Evolutionary conservation across 1,140 invertebrate species (phyloP).

Genomic region (Araneus ventricosus): DNA sequence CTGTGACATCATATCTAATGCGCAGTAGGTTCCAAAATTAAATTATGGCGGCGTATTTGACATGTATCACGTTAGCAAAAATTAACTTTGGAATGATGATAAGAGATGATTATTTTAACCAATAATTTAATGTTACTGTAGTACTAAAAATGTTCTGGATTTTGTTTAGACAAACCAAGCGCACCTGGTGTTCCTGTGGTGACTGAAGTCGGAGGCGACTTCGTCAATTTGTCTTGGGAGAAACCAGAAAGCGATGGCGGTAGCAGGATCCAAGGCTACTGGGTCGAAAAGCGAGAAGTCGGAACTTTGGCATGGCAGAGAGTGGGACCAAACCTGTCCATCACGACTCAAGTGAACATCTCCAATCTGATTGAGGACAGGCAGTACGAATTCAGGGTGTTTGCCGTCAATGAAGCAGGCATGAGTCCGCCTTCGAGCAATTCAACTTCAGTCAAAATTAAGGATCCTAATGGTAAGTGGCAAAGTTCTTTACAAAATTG

Average conservation of each 20-base stretch:
- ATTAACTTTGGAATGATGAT: no score
- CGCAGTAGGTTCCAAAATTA: no score
- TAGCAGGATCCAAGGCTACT: conserved; percentile 96
- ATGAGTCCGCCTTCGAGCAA: conserved; percentile 88
- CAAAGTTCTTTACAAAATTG: no score
- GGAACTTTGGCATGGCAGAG: conserved; percentile 94
- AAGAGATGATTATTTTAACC: not conserved
- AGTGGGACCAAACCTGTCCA: conserved; percentile 89
- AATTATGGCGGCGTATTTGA: no score
- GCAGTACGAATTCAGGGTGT: conserved; percentile 98
- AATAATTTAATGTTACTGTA: not conserved
- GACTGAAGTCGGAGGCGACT: conserved; percentile 96
- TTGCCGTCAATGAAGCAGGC: conserved; percentile 97
- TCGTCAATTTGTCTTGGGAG: conserved; percentile 97
- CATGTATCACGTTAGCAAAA: no score
- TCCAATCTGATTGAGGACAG: conserved; percentile 98
- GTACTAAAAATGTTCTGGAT: no score
- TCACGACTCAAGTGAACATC: conserved; percentile 86
- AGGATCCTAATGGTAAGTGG: conserved; percentile 86
- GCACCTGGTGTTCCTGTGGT: conserved; percentile 94
- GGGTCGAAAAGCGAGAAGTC: conserved; percentile 96
- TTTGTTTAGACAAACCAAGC: conserved; percentile 88
- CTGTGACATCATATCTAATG: no score
- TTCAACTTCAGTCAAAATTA: conserved; percentile 91
- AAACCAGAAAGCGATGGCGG: conserved; percentile 97